Conservation (phyloP, 2,113 vertebrate genomes). For the Mandrillus leucophaeus region DNA sequence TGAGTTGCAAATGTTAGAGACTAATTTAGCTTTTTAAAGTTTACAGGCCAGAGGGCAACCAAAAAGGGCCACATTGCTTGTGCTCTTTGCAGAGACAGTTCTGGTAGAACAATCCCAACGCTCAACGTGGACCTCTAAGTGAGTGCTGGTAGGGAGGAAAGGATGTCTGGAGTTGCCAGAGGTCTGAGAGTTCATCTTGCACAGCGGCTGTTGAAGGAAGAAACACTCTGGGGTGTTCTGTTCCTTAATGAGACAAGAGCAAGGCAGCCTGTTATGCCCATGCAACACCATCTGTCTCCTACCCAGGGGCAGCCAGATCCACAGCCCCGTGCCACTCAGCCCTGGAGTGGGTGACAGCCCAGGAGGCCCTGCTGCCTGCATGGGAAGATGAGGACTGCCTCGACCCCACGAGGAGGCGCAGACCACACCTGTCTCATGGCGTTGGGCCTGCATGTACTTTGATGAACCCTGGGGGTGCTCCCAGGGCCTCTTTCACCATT, state of each 20-base stretch:
- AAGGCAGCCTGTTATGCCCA: too few relatives aligned
- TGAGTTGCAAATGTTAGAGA: neutral
- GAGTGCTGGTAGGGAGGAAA: neutral
- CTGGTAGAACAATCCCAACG: fast-evolving
- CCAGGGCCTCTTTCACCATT: neutral
- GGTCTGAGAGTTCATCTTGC: neutral
- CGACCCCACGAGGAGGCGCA: neutral
- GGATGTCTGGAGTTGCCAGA: neutral
- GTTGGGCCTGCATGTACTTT: neutral
- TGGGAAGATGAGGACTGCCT: neutral
- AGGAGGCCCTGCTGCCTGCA: neutral
- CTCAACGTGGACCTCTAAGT: neutral
- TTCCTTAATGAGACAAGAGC: neutral
- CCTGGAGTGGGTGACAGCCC: fast-evolving
- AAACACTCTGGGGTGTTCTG: neutral
- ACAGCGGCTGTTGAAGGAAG: neutral
- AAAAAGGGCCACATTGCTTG: neutral
- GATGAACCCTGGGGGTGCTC: neutral
- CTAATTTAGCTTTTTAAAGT: neutral
- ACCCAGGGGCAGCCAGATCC: neutral
- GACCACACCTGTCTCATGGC: too few relatives aligned
- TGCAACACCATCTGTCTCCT: neutral
- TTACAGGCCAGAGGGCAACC: neutral
- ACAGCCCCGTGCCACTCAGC: neutral
- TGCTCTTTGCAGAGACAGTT: neutral